These are phyloP conservation scores for Lasius platythorax DNA, from an alignment of 2,888 invertebrate genomes.

Conservation along the genomic window DNA sequence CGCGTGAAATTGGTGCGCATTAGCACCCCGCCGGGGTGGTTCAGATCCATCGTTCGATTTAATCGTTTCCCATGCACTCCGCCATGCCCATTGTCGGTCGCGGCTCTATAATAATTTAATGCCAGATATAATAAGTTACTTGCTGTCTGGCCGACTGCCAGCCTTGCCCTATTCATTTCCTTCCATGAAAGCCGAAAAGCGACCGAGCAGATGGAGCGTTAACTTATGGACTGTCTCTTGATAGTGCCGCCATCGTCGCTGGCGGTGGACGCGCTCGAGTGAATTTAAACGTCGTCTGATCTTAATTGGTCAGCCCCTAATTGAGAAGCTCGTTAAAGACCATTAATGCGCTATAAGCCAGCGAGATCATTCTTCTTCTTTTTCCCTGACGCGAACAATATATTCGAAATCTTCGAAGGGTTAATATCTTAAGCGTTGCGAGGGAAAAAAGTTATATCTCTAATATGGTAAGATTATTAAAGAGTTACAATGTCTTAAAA, in stretches of 20 bases:
- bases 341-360: slow-evolving; percentile 65
- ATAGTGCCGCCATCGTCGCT: slow-evolving; percentile 60
- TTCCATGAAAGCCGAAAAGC: slow-evolving; percentile 84
- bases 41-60: slow-evolving; percentile 83
- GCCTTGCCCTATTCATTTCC: slow-evolving; percentile 83
- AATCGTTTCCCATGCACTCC: slow-evolving; percentile 86
- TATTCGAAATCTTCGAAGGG: neutral
- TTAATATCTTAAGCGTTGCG: neutral
- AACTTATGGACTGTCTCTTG: slow-evolving; percentile 82
- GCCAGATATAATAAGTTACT: slow-evolving; percentile 86
- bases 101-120: slow-evolving; percentile 85
- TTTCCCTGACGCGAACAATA: slow-evolving; percentile 23
- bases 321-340: slow-evolving; percentile 80
- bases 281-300: slow-evolving; percentile 78
- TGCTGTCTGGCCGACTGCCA: slow-evolving; percentile 85
- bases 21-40: slow-evolving; percentile 67
- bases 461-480: neutral
- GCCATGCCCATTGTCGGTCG: slow-evolving; percentile 84
- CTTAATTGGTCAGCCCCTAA: slow-evolving; percentile 83
- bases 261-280: slow-evolving; percentile 60
- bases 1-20: slow-evolving; percentile 66
- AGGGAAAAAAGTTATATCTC: neutral
- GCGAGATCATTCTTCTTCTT: slow-evolving; percentile 53
- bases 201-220: slow-evolving; percentile 80
- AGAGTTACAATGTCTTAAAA: neutral